phyloP scores from a whole-genome alignment of 2,888 invertebrate species.

The Phania funesta region DNA sequence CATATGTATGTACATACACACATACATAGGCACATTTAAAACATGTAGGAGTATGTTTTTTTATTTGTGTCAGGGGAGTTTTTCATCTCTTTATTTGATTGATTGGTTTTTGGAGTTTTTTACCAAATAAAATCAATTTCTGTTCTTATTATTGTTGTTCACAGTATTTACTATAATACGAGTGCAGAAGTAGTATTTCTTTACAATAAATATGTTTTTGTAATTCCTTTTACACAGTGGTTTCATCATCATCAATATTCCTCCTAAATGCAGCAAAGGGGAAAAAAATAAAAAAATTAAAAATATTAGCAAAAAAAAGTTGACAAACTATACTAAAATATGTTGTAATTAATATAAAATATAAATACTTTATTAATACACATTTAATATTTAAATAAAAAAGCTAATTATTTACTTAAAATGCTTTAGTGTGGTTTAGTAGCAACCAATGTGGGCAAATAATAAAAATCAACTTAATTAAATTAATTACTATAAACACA shows the following conservation, averaged over 20 bases:
- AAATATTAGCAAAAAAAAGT: neutral
- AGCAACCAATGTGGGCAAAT: neutral
- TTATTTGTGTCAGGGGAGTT: neutral
- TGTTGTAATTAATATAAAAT: neutral
- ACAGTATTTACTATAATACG: neutral
- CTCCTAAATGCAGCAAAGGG: constrained; percentile 72
- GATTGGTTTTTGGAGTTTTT: neutral
- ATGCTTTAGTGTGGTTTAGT: neutral
- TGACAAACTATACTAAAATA: neutral
- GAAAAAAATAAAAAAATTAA: constrained; percentile 35
- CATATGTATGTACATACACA: no score
- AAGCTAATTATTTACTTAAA: neutral
- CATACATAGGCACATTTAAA: neutral
- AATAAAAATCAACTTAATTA: neutral
- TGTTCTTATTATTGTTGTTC: constrained; percentile 16
- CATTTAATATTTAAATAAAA: neutral
- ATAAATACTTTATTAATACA: neutral
- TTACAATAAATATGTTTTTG: constrained; percentile 1
- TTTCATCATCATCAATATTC: constrained; percentile 81
- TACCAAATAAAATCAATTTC: neutral
- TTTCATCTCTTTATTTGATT: neutral
- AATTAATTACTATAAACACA: neutral
- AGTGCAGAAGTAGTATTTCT: neutral
- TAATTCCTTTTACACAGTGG: constrained; percentile 78
- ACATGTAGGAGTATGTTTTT: neutral